Conservation (phyloP, 2,113 vertebrate genomes). For the Heliornis fulica region DNA sequence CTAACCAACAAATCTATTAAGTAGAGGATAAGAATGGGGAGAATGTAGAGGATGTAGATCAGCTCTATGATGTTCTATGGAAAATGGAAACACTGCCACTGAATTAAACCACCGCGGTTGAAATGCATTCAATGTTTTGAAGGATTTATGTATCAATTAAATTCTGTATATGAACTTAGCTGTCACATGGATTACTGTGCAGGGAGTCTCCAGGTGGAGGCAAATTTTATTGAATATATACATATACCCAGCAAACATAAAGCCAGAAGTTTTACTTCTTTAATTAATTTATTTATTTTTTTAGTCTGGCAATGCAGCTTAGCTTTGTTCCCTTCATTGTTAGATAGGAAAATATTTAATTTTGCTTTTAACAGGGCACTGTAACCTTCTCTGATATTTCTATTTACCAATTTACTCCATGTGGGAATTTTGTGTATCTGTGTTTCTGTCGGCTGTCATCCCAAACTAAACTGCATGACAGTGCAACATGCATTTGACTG, state of each 20-base stretch:
- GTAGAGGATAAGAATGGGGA: too few species aligned
- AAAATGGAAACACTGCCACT: neutral
- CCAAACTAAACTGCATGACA: neutral
- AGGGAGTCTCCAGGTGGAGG: neutral
- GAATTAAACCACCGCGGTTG: rapidly evolving
- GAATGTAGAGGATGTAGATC: too few species aligned
- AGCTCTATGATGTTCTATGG: too few species aligned
- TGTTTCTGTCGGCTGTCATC: neutral
- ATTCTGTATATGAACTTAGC: neutral
- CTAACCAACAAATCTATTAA: neutral
- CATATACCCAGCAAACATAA: neutral
- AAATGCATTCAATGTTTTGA: neutral
- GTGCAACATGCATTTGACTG: neutral
- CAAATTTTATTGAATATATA: neutral
- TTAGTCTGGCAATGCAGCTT: neutral
- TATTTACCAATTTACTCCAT: neutral
- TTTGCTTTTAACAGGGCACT: neutral
- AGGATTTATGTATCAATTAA: neutral
- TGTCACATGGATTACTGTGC: neutral
- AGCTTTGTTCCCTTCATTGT: neutral
- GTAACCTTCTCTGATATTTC: neutral
- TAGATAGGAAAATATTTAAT: neutral
- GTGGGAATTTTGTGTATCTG: neutral
- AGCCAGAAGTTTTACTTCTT: neutral
- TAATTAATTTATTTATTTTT: neutral